Evolutionary conservation across 2,113 vertebrate species (phyloP).

Genomic region (Petroica traversi): DNA sequence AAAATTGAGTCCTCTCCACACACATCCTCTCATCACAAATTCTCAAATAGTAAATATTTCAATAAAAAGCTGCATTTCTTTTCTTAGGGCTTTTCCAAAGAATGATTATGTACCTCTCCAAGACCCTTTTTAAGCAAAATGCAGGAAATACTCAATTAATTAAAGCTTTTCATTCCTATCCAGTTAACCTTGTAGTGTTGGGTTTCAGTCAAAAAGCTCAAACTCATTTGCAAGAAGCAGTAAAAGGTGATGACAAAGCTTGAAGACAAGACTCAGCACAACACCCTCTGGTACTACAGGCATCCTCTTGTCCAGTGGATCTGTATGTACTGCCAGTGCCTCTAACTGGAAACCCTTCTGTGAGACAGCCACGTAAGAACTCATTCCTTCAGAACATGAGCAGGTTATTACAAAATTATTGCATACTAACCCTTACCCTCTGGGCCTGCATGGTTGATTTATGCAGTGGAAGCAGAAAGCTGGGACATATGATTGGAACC

Average conservation of each 20-base stretch:
- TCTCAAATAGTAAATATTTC: background rate
- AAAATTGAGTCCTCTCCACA: background rate
- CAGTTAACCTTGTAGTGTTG: background rate
- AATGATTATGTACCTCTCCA: background rate
- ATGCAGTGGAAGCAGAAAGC: background rate
- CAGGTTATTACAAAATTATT: background rate
- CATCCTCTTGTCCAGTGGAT: background rate
- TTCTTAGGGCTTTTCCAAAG: background rate
- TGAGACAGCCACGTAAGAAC: background rate
- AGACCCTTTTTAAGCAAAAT: background rate
- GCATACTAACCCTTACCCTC: background rate
- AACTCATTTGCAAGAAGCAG: background rate
- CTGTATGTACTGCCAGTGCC: rapidly evolving
- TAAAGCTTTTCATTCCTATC: background rate
- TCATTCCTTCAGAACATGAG: background rate
- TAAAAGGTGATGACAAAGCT: background rate
- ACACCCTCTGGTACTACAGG: background rate
- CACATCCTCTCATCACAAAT: background rate
- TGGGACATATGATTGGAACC: background rate
- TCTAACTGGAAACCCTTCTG: background rate
- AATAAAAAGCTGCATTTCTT: background rate
- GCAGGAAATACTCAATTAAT: background rate
- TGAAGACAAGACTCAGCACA: background rate
- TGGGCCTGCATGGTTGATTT: background rate
- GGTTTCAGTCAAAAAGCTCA: background rate